Percentiles rank a stretch among this genome's conserved stretches.
Conservation (phyloP, 2,113 vertebrate genomes). For the Pipa parva region DNA sequence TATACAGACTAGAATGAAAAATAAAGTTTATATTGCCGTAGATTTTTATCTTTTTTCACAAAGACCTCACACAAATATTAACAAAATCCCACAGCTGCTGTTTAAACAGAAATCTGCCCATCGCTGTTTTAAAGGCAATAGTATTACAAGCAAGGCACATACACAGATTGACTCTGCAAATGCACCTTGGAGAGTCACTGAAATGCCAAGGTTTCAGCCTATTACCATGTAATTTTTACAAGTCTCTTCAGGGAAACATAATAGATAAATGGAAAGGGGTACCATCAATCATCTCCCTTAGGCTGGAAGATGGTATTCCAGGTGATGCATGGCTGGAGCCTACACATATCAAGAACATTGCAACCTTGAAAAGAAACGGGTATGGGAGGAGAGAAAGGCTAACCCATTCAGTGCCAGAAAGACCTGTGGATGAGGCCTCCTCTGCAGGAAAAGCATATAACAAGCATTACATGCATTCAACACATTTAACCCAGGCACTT, state of each 20-base stretch:
- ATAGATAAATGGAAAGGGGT: neutral
- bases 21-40: no score
- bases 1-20: no score
- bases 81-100: no score
- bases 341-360: slow-evolving; percentile 36
- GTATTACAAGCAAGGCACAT: no score
- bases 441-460: slow-evolving; percentile 3
- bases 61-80: no score
- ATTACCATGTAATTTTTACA: neutral
- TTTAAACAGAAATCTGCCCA: no score
- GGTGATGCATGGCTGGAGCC: slow-evolving; percentile 33
- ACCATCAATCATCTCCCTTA: neutral
- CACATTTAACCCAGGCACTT: neutral
- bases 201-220: no score
- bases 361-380: slow-evolving; percentile 33
- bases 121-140: no score
- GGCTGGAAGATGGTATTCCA: neutral
- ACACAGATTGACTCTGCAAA: no score
- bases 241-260: neutral
- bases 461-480: neutral
- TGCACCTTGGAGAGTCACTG: no score
- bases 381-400: slow-evolving; percentile 35
- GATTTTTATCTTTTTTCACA: no score
- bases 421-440: slow-evolving; percentile 32
- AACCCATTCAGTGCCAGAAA: slow-evolving; percentile 26